phyloP scores from a whole-genome alignment of 92 coral and sea anemone genomes.

The Muricea muricata region DNA sequence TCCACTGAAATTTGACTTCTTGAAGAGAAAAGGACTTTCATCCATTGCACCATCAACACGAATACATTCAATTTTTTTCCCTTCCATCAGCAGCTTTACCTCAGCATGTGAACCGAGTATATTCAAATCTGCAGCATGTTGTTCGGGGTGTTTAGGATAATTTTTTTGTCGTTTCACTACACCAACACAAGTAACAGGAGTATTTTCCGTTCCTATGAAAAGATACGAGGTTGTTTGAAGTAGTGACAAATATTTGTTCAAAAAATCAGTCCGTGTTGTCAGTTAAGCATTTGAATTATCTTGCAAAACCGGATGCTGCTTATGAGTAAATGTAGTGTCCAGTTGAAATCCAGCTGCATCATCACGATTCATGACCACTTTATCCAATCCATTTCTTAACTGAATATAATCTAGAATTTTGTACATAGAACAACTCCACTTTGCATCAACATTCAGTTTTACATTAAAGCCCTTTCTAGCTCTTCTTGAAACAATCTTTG shows the following conservation, averaged over 20 bases:
- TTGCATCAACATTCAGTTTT: background rate
- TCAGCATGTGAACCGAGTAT: background rate
- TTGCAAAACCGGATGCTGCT: background rate
- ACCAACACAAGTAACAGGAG: conserved; percentile 19
- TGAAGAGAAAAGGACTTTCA: conserved; percentile 17
- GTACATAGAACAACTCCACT: conserved; percentile 20
- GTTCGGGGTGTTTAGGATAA: conserved; percentile 15
- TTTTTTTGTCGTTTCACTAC: conserved; percentile 20
- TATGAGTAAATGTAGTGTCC: conserved; percentile 10
- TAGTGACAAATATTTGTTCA: conserved; percentile 13
- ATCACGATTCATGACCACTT: conserved; percentile 6
- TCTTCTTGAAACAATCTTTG: background rate
- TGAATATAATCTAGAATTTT: background rate
- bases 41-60: conserved; percentile 49
- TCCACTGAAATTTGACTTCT: conserved; percentile 44
- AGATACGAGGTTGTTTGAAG: conserved; percentile 1
- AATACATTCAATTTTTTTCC: conserved; percentile 26
- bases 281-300: background rate
- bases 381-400: background rate
- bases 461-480: conserved; percentile 25
- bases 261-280: conserved; percentile 1
- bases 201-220: conserved; percentile 18
- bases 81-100: background rate
- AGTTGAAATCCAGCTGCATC: conserved; percentile 4
- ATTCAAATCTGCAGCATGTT: conserved; percentile 36